A percentile compares a stretch with the other conserved stretches of the same genome.
Evolutionary conservation across 2,888 invertebrate genomes (phyloP).

Genomic region (Eupithecia abbreviata): DNA sequence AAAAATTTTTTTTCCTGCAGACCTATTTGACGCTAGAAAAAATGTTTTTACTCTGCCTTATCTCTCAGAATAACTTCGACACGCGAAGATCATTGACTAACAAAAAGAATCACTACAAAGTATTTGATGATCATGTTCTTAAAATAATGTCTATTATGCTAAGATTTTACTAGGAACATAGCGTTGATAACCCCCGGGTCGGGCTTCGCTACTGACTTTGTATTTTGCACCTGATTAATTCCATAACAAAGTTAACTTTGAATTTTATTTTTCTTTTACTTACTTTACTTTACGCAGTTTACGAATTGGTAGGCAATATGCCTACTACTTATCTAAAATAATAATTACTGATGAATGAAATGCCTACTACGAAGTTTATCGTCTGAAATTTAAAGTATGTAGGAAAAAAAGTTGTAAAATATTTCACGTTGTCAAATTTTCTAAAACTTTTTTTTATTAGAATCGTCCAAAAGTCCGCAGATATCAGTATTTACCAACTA

Average conservation of each 20-base stretch:
- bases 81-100: slow-evolving; percentile 23
- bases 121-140: slow-evolving; percentile 28
- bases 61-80: slow-evolving; percentile 20
- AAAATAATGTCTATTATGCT: slow-evolving; percentile 35
- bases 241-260: background rate
- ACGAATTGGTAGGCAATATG: background rate
- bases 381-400: background rate
- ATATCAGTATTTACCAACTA: background rate
- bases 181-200: slow-evolving; percentile 20
- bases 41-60: background rate
- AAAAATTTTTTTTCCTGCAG: background rate
- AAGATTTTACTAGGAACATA: slow-evolving; percentile 15
- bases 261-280: too few species aligned
- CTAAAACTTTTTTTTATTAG: background rate
- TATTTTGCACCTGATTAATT: slow-evolving; percentile 12
- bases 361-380: background rate
- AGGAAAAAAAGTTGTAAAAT: too few species aligned
- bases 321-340: background rate
- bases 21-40: background rate
- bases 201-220: background rate
- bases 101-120: slow-evolving; percentile 34
- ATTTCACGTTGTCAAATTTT: too few species aligned
- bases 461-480: background rate
- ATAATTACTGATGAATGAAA: background rate
- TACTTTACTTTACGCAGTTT: background rate